Base-by-base conservation (phyloP, 2,888 invertebrate genomes). In the Drosophila birchii region DNA sequence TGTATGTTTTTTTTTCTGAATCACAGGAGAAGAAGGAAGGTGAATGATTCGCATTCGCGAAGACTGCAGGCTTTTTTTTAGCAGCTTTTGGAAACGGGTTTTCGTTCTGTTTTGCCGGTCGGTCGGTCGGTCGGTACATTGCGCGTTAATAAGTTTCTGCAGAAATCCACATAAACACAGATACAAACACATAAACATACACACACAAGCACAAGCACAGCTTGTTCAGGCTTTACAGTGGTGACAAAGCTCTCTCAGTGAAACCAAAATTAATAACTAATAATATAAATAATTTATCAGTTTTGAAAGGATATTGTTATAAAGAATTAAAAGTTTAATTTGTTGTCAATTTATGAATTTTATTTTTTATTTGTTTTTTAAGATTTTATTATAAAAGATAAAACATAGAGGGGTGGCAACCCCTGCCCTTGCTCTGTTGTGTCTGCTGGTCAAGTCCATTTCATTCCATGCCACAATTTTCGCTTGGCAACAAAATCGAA, bases 401-500 rank as follows among this genome's bases (percentile, higher is more conserved):
- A 64, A 64, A 64, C 34, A 7, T 5, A 20, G 34, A 29, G 64
- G 61, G 67, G 59, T 86, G 68, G 78, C 86, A 71, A 71, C 70
- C 51, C 70, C 80, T 23, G 38, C 51, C 70, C 80, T 23, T 34
- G 12, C 49, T 11, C 20, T 16, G 16, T 47, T 36, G 34, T 43
- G 67, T 18, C 45, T 68, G 68, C 32, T 70, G 59, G 67, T 59
- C 64, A 74, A 64, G 51, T 66, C 64, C 66, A 64, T 63, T 63
- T 63, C 51, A 36, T 53, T 53, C 34, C 51, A 36, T 36, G 16
- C 51, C 47, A 20, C 47, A 20, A 47, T 58, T 58, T 76, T 75
- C 60, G 75, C 86, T 70, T 79, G 86, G 86, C 80, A 83, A 83
- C 82, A 75, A 79, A 62, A 51, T 70, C 71, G n/a, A n/a, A n/a